Evolutionary conservation across 2,888 invertebrate genomes (phyloP).

Genomic region (Pogonocherus hispidulus): DNA sequence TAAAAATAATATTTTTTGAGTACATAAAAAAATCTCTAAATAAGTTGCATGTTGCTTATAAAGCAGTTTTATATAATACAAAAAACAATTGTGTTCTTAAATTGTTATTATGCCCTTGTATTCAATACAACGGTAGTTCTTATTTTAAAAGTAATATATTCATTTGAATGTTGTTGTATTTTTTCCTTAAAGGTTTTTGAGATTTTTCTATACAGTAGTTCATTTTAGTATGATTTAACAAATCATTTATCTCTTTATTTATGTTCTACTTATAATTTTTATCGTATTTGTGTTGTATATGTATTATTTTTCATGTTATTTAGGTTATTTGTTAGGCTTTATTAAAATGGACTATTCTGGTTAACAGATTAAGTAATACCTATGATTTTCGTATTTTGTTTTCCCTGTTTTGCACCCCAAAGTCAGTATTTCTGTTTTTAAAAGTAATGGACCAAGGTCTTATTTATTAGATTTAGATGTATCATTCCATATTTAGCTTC

Average conservation of each 20-base stretch:
- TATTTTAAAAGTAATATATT: slow-evolving; percentile 43
- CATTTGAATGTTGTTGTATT: slow-evolving; percentile 47
- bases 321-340: slow-evolving; percentile 41
- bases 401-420: slow-evolving; percentile 51
- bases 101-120: slow-evolving; percentile 51
- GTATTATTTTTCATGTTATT: slow-evolving; percentile 46
- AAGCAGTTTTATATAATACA: slow-evolving; percentile 37
- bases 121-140: slow-evolving; percentile 39
- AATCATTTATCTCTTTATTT: slow-evolving; percentile 33
- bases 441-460: slow-evolving; percentile 65
- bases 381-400: slow-evolving; percentile 31
- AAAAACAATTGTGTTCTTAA: slow-evolving; percentile 54
- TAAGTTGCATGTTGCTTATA: slow-evolving; percentile 43
- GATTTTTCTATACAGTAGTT: slow-evolving; percentile 45
- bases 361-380: slow-evolving; percentile 24
- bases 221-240: slow-evolving; percentile 41
- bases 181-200: slow-evolving; percentile 37
- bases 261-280: slow-evolving; percentile 32
- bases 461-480: slow-evolving; percentile 59
- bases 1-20: slow-evolving; percentile 59
- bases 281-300: slow-evolving; percentile 46
- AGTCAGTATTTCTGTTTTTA: slow-evolving; percentile 65
- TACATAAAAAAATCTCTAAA: slow-evolving; percentile 52
- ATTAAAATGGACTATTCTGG: slow-evolving; percentile 52
- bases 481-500: slow-evolving; percentile 67